These are phyloP conservation scores for Suricata suricatta DNA, from an alignment of 2,113 vertebrate genomes.

Conservation along the genomic window DNA sequence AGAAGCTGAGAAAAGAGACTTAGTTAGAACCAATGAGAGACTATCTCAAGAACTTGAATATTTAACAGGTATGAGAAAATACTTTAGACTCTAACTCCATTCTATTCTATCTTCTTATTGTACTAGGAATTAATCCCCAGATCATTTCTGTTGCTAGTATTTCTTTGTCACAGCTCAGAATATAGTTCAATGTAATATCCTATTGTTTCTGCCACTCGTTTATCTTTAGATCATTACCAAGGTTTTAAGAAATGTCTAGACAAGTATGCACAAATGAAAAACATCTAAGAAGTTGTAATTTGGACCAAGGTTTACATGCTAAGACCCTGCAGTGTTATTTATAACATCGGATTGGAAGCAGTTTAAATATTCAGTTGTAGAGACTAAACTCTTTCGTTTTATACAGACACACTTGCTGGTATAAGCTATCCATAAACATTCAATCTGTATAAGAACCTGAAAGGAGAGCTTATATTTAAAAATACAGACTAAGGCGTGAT, in stretches of 20 bases:
- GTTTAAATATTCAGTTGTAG: neutral
- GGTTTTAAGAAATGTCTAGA: neutral
- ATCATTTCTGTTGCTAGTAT: neutral
- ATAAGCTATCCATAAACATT: neutral
- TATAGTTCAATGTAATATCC: neutral
- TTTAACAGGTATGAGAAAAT: constrained; percentile 89
- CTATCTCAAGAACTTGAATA: constrained; percentile 93
- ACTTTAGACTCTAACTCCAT: neutral
- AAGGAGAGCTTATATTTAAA: neutral
- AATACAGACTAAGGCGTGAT: neutral
- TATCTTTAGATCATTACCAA: neutral
- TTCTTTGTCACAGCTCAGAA: neutral
- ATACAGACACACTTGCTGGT: neutral
- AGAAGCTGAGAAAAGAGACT: constrained; percentile 95
- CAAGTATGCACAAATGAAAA: neutral
- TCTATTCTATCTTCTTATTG: neutral
- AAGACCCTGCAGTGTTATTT: neutral
- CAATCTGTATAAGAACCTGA: neutral
- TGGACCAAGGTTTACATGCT: neutral
- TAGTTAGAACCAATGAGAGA: constrained; percentile 93
- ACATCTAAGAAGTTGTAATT: neutral
- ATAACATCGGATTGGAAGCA: neutral
- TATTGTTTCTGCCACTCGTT: neutral
- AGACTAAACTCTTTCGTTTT: neutral
- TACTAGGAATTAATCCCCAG: neutral